Conservation (phyloP, 23 tunicate genomes). For the Styela clava region DNA sequence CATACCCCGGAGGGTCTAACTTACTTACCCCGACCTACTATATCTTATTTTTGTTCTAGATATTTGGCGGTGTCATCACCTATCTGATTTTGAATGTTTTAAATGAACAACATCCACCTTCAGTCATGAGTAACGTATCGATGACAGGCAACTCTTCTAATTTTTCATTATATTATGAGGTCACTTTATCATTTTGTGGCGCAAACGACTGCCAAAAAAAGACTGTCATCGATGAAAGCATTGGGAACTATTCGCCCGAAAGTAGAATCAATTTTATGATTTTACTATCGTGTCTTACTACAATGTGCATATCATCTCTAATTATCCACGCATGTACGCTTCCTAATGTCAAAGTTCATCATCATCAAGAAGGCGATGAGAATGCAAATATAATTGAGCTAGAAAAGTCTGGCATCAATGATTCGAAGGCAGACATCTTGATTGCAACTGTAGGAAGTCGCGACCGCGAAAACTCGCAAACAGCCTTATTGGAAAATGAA, state of each 20-base stretch:
- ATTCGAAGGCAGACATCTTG: too few relatives aligned
- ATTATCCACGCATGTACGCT: background rate
- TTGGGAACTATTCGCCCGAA: constrained; percentile 3
- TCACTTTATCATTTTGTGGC: too few relatives aligned
- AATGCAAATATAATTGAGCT: background rate
- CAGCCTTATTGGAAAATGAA: background rate
- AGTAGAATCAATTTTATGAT: constrained; percentile 3
- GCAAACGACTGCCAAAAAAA: constrained; percentile 17
- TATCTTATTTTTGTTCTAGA: background rate
- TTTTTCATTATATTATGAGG: too few relatives aligned
- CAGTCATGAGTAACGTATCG: too few relatives aligned
- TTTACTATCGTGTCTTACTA: background rate
- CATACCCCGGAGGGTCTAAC: too few relatives aligned
- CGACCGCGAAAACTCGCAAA: background rate
- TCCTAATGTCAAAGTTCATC: background rate
- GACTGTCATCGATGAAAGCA: background rate
- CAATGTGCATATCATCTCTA: background rate
- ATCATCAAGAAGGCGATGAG: background rate
- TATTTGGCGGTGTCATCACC: background rate
- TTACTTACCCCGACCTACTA: too few relatives aligned
- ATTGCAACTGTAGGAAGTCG: background rate
- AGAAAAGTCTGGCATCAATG: too few relatives aligned
- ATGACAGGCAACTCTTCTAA: too few relatives aligned
- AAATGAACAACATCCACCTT: background rate
- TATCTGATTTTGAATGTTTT: background rate